Evolutionary conservation across 2,797 vertebrate species (phyloP), one percentile per base, ranked within the genome.

Genomic region (Lutra lutra): DNA sequence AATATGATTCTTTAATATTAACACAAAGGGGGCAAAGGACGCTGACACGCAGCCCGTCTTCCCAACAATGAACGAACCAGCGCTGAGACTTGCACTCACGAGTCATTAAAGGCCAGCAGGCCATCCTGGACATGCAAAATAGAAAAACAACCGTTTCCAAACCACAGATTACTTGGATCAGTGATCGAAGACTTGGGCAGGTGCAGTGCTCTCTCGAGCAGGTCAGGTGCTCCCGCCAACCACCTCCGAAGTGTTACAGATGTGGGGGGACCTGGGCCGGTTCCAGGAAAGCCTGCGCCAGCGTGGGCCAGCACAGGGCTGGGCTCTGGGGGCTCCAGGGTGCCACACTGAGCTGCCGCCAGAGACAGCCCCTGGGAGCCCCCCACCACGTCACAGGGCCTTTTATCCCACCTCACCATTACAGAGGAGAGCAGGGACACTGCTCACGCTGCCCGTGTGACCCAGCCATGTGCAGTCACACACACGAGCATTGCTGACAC

Each of bases 281-380:
- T 7, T 29, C 82, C 8, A 2, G 43, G 82, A 51, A 27, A 68
- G 46, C 46, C 29, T 79, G 10, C 7, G 5, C n/a, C 40, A 32
- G 68, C 38, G 13, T 4, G 3, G 8, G 1, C n/a, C 17, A 0
- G 18, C 35, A n/a, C 56, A 0, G 32, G 12, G 60, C 40, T 29
- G 17, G 58, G 40, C 15, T 3, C 38, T 21, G 4, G 5, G 32
- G 6, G 25, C 51, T 12, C 4, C 2, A 11, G 0, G 18, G 4
- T 1, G 7, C 14, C 77, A 9, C 14, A 11, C 43, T 6, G 46
- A 62, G 17, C 20, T 6, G n/a, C 62, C 23, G 4, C 20, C 38
- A 2, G 1, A 54, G 48, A 21, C 1, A 17, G 35, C 12, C 12
- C 4, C 12, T 6, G 0, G 1, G 43, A 27, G 7, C n/a, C 7